Evolutionary conservation across 92 coral and sea anemone species (phyloP).

Genomic region (Muricea muricata): DNA sequence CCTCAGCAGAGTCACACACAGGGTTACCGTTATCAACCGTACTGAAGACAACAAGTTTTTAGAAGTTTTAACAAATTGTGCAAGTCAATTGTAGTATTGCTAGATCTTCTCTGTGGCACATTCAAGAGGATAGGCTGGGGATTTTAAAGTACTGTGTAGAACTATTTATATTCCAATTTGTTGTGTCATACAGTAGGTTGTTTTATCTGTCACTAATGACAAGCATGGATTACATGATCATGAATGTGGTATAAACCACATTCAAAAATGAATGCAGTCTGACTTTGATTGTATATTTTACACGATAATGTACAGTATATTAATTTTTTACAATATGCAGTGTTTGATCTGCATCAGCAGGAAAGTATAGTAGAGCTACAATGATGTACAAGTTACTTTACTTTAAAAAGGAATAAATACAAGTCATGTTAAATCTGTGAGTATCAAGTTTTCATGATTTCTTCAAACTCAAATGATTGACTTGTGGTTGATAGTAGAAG

Average conservation of each 20-base stretch:
- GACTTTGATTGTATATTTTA: no score
- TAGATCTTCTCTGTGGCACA: not conserved
- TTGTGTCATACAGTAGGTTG: no score
- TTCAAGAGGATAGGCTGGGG: not conserved
- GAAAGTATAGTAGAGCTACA: not conserved
- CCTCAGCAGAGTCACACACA: constrained; percentile 41
- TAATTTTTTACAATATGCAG: no score
- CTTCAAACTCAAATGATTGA: constrained; percentile 63
- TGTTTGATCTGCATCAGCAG: no score
- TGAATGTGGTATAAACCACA: not conserved
- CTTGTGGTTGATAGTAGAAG: constrained; percentile 74
- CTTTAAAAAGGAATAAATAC: no score
- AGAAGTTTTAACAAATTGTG: not conserved
- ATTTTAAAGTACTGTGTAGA: not conserved
- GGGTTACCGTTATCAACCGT: constrained; percentile 49
- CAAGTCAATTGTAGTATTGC: not conserved
- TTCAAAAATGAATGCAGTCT: no score
- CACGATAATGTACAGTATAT: no score
- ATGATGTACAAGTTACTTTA: no score
- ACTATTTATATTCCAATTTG: not conserved
- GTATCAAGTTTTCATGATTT: not conserved
- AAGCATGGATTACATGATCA: not conserved
- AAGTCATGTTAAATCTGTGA: no score
- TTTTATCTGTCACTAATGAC: no score
- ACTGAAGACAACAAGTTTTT: not conserved